Evolutionary conservation across 2,113 vertebrate genomes (phyloP).

Genomic region (pig (Sus scrofa)): DNA sequence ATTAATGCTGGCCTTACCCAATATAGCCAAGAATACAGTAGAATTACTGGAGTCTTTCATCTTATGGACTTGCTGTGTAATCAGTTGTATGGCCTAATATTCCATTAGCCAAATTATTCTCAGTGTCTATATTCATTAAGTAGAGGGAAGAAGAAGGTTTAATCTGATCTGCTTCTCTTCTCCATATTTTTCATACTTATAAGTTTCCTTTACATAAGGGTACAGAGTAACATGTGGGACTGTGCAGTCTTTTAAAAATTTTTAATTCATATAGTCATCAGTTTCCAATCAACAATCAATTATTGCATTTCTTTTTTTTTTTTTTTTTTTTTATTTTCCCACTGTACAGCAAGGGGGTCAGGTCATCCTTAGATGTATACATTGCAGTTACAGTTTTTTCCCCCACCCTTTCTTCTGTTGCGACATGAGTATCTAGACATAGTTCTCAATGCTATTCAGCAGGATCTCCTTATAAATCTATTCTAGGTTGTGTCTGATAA

Average conservation of each 20-base stretch:
- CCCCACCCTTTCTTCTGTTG: too few species aligned
- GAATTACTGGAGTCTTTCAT: conserved; percentile 22
- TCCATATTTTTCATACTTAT: conserved; percentile 40
- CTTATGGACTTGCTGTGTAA: not conserved
- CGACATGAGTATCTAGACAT: too few species aligned
- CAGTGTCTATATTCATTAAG: conserved; percentile 50
- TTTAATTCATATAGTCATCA: not conserved
- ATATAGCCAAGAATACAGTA: conserved; percentile 23
- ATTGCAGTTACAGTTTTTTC: too few species aligned
- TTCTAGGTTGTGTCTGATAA: too few species aligned
- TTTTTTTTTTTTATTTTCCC: too few species aligned
- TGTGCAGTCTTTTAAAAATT: not conserved
- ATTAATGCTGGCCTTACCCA: conserved; percentile 58
- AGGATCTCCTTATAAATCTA: too few species aligned
- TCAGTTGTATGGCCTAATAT: conserved; percentile 35
- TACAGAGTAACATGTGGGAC: not conserved
- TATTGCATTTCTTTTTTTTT: conserved; percentile 5
- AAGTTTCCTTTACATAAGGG: not conserved
- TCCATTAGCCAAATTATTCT: conserved; percentile 62
- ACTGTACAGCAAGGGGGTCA: too few species aligned
- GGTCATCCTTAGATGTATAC: too few species aligned
- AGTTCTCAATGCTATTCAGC: too few species aligned
- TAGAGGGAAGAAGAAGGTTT: conserved; percentile 3
- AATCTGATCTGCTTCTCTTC: not conserved
- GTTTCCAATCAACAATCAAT: not conserved